Evolutionary conservation across 2,113 vertebrate genomes (phyloP), one percentile per base, ranked within the genome.

Genomic region (Gnathonemus echidnorhynchus): DNA sequence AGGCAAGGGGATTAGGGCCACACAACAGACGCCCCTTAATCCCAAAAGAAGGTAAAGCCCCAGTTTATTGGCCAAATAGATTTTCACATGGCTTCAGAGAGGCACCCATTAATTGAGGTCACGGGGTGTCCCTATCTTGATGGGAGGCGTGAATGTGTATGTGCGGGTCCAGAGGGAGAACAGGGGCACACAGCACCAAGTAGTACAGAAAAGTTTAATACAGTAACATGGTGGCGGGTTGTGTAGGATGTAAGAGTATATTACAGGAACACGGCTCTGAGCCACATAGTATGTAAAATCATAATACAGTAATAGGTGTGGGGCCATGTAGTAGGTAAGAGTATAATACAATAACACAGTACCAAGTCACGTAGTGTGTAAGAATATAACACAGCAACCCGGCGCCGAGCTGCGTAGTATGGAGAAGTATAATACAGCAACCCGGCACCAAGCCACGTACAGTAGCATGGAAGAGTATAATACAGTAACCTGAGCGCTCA

Each of bases 1-100:
- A 45, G 48, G 35, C 27, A 24, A 17, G 86, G 39, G 86, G 86
- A 88, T 90, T 88, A 90, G 5, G 35, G 21, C 88, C 31, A 70
- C 52, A 24, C 45, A 86, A 87, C 53, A 35, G 53, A 84, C 8
- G 49, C 88, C 45, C 87, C 90, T 77, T 70, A 45, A 88, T 87
- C 85, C 89, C 52, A 77, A 88, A 53, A 77, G 8, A 52, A 80
- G 46, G 70, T 85, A 90, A 80, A 90, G 45, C 19, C 66, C 11
- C 85, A 49, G 46, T 88, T 88, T 90, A 90, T 80, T 35, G 86
- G 35, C 31, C 86, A 49, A 49, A 88, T 74, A 90, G 46, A 86
- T 86, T 88, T 88, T 42, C 31, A 89, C 21, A 89, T 89, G 15
- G 17, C n/a, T 48, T 66, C 19, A 45, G 27, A 77, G 84, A 35